Evolutionary conservation across 2,797 vertebrate species (phyloP).

Genomic region (Brachyrhaphis roseni): DNA sequence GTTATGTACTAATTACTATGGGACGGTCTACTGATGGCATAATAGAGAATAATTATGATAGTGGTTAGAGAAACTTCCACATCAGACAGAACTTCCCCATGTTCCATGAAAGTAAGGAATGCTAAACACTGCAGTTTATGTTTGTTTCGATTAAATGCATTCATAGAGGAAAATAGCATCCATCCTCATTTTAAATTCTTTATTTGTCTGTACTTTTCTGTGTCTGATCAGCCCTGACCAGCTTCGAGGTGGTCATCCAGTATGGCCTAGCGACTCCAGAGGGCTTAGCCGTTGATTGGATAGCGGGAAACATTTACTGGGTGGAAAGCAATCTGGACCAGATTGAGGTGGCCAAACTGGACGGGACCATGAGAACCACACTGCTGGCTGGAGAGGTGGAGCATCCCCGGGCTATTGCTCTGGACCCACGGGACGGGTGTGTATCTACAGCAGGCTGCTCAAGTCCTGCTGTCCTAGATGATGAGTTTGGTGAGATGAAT

Average conservation of each 20-base stretch:
- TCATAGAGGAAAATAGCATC: background rate
- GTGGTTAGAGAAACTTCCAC: slow-evolving; percentile 27
- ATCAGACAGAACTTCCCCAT: slow-evolving; percentile 22
- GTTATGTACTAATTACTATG: slow-evolving; percentile 53
- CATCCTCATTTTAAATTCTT: background rate
- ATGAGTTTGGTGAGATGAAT: background rate
- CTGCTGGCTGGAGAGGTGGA: slow-evolving; percentile 96
- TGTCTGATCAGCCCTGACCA: slow-evolving; percentile 86
- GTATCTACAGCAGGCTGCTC: slow-evolving; percentile 23
- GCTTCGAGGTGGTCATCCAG: slow-evolving; percentile 97
- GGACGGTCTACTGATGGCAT: too few species aligned
- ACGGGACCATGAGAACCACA: slow-evolving; percentile 94
- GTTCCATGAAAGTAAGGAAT: slow-evolving; percentile 29
- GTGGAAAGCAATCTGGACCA: slow-evolving; percentile 99
- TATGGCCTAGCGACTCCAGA: slow-evolving; percentile 95
- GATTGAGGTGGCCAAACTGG: slow-evolving; percentile 96
- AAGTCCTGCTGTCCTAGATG: background rate
- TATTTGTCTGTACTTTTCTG: background rate
- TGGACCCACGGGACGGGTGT: slow-evolving; percentile 96
- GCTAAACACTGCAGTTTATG: slow-evolving; percentile 32
- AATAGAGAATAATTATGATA: slow-evolving; percentile 52
- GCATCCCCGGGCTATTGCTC: slow-evolving; percentile 93
- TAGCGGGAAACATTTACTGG: slow-evolving; percentile 99
- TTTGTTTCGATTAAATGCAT: slow-evolving; percentile 1
- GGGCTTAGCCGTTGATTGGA: slow-evolving; percentile 97